Conservation (phyloP, 2,113 vertebrate genomes). For the Pantherophis guttatus region DNA sequence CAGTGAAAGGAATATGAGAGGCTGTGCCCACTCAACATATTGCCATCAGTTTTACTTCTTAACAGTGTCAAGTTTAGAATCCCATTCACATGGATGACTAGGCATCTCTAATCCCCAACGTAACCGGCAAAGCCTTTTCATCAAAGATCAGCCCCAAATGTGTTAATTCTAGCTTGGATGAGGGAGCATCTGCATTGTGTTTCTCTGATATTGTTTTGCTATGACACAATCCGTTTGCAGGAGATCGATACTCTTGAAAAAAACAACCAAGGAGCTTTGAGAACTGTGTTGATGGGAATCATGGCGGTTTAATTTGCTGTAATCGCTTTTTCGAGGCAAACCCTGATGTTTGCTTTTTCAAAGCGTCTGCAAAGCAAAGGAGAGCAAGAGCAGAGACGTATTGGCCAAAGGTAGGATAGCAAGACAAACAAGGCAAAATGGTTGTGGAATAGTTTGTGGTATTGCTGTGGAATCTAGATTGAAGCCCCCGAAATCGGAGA, state of each 20-base stretch:
- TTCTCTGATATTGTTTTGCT: slow-evolving; percentile 49
- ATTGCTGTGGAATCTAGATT: slow-evolving; percentile 19
- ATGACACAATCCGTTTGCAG: slow-evolving; percentile 41
- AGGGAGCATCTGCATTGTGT: slow-evolving; percentile 39
- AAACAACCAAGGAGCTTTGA: slow-evolving; percentile 28
- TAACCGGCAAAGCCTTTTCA: slow-evolving; percentile 20
- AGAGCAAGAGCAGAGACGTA: slow-evolving; percentile 7
- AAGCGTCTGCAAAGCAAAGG: slow-evolving; percentile 31
- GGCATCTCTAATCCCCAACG: slow-evolving; percentile 28
- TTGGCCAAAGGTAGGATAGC: background rate
- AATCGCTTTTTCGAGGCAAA: background rate
- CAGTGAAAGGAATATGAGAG: background rate
- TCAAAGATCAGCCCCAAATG: background rate
- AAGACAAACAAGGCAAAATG: slow-evolving; percentile 11
- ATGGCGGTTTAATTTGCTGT: slow-evolving; percentile 28
- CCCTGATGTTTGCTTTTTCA: slow-evolving; percentile 13
- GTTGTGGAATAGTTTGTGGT: background rate
- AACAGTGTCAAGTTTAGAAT: slow-evolving; percentile 24
- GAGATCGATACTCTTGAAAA: slow-evolving; percentile 42
- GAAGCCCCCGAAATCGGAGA: slow-evolving; percentile 20
- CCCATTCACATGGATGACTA: slow-evolving; percentile 42
- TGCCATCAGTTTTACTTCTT: slow-evolving; percentile 36
- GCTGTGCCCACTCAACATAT: background rate
- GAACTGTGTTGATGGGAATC: slow-evolving; percentile 24
- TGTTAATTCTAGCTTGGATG: slow-evolving; percentile 34